Evolutionary conservation across 2,113 vertebrate species (phyloP), one percentile per base, ranked within the genome.

Genomic region (Psittacula cyanocephala): DNA sequence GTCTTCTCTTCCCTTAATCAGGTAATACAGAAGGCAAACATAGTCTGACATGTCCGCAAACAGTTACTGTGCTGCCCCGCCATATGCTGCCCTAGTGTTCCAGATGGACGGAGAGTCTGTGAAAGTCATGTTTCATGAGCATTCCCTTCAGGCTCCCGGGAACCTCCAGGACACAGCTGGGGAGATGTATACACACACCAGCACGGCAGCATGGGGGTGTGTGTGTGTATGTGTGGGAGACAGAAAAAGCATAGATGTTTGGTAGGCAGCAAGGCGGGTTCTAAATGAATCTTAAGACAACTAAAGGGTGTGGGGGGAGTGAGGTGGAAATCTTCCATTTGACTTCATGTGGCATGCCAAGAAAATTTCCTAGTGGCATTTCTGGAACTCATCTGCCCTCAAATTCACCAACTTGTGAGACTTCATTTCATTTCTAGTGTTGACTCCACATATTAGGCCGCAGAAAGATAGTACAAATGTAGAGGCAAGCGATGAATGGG

Each of bases 101-200:
- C 95, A 97, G 96, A 96, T 96, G 96, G 93, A 95, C 28, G 0
- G 83, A 72, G 93, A 97, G 95, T 95, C 96, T 96, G 96, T 92
- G 96, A 92, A 95, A 96, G 95, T 97, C 96, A 95, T 94, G 92
- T 97, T 97, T 93, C 93, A 97, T 95, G 93, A 97, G 95, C 92
- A 94, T 96, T 97, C 93, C 83, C 96, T 95, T 87, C 86, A 96
- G 93, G 86, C 95, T 97, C 74, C 67, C 4, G 12, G 96, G 91
- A 96, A 96, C 86, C 95, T 94, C 91, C 95, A 85, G 91, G 86
- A 94, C 94, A 92, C 96, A 96, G 96, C 96, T 97, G 96, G 93
- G 91, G 95, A 92, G 79, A 91, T 72, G 70, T 27, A 82, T 24
- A 75, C 75, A 85, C 74, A 95, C 83, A 89, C 94, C 94, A 85